These are phyloP conservation scores for Nothocercus julius DNA, from an alignment of 2,113 vertebrate species.

Conservation along the genomic window DNA sequence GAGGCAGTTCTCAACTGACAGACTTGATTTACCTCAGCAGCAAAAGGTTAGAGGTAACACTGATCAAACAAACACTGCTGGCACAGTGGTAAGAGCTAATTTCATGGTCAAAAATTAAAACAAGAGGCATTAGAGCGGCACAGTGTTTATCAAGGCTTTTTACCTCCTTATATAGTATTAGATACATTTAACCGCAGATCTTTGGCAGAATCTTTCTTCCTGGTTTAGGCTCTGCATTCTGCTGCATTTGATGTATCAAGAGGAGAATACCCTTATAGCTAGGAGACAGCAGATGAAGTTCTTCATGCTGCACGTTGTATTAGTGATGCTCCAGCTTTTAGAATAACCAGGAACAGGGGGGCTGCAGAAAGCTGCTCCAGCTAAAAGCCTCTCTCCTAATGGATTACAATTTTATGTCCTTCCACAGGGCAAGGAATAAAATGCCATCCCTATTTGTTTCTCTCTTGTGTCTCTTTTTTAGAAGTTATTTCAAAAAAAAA, in stretches of 20 bases:
- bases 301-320: background rate
- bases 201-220: background rate
- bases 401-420: conserved; percentile 3
- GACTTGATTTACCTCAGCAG: background rate
- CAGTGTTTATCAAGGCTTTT: background rate
- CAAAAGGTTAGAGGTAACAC: background rate
- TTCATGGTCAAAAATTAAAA: background rate
- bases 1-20: background rate
- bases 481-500: background rate
- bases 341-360: background rate
- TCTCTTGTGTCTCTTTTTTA: background rate
- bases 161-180: background rate
- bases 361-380: background rate
- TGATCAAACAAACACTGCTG: background rate
- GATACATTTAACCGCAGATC: background rate
- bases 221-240: background rate
- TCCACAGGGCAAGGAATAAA: background rate
- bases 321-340: background rate
- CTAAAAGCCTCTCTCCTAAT: conserved; percentile 7
- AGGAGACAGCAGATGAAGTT: background rate
- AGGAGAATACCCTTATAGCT: background rate
- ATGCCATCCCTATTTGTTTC: background rate
- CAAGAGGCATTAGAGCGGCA: background rate
- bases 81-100: background rate
- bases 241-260: background rate